These are phyloP conservation scores for Nasua narica DNA, from an alignment of 2,797 vertebrate species.

Conservation along the genomic window DNA sequence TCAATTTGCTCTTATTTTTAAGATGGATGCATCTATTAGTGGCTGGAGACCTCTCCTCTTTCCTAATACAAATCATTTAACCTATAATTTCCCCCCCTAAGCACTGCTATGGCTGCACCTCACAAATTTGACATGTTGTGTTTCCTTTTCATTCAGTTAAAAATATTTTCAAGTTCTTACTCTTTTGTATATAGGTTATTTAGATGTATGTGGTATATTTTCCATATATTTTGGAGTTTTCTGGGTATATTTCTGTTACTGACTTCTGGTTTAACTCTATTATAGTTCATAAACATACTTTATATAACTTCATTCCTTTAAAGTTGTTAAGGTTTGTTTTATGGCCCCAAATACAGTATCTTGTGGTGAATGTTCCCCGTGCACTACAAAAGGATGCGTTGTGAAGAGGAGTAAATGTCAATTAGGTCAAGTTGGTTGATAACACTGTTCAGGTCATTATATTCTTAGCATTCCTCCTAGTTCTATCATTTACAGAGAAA, in stretches of 20 bases:
- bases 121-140: neutral
- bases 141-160: conserved; percentile 16
- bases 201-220: neutral
- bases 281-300: neutral
- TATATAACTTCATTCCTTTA: neutral
- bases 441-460: neutral
- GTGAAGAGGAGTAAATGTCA: neutral
- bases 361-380: neutral
- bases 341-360: neutral
- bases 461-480: neutral
- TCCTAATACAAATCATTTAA: neutral
- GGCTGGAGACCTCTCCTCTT: neutral
- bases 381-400: neutral
- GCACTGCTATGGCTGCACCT: neutral
- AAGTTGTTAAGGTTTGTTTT: neutral
- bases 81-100: neutral
- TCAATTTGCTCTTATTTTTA: conserved; percentile 3
- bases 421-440: neutral
- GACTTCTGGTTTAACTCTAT: neutral
- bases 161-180: neutral
- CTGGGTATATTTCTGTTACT: neutral
- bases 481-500: conserved; percentile 10
- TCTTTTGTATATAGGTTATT: neutral
- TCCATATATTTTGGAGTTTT: neutral
- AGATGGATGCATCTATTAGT: neutral